phyloP scores from a whole-genome alignment of 35 echinoderm and acorn worm genomes.

The Heliocidaris erythrogramma region DNA sequence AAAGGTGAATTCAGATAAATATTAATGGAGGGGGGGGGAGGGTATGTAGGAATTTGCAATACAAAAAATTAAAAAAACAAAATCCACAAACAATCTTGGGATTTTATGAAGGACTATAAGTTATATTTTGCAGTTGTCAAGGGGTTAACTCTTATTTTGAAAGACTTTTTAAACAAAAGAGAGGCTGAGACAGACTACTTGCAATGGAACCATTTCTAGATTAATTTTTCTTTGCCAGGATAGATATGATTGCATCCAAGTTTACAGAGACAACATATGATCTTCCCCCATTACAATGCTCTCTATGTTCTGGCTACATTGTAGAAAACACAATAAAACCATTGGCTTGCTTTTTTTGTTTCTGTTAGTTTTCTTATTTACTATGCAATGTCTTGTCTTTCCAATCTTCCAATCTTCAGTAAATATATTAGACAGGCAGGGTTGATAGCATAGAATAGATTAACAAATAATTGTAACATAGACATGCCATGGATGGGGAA shows the following conservation, averaged over 20 bases:
- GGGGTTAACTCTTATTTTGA: too few species aligned
- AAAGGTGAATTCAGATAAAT: too few species aligned
- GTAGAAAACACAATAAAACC: too few species aligned
- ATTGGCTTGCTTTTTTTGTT: neutral
- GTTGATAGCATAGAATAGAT: neutral
- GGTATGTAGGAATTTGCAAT: neutral
- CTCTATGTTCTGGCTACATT: too few species aligned
- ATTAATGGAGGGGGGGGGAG: too few species aligned
- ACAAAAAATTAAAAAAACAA: too few species aligned
- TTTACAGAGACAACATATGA: neutral
- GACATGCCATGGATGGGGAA: neutral
- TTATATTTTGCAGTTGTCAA: too few species aligned
- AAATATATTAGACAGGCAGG: neutral
- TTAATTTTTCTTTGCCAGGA: neutral
- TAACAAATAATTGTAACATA: neutral
- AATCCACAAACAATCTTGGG: too few species aligned
- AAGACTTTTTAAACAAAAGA: neutral
- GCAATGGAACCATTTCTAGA: neutral
- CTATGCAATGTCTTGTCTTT: neutral
- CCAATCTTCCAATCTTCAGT: neutral
- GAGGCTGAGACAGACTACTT: neutral
- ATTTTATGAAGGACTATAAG: too few species aligned
- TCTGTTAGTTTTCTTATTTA: neutral
- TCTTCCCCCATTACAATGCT: neutral
- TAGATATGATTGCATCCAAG: neutral